Evolutionary conservation across 2,797 vertebrate species (phyloP), one percentile per base, ranked within the genome.

Genomic region (Sebastes nivosus): DNA sequence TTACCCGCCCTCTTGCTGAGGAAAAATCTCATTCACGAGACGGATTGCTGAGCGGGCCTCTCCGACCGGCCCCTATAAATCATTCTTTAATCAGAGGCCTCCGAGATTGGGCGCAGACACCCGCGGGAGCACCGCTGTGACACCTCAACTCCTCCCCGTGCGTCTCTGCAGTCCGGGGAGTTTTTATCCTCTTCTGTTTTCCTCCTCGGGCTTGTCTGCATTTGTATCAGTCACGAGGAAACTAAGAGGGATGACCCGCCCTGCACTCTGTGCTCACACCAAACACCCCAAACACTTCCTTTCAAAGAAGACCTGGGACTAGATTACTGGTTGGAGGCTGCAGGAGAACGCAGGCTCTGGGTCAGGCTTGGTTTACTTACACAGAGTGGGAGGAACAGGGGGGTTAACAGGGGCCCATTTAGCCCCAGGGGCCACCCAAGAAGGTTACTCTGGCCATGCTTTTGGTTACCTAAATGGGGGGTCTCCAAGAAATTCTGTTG

Each of bases 1-100:
- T 96, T 95, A 96, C 95, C 94, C 90, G 93, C 95, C 93, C 92
- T 94, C 95, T 93, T 92, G 88, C 92, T 81, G 25, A 84, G 91
- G 85, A 94, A 96, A 95, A 96, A 88, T 91, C 95, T 95, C 90
- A 95, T 96, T 95, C 94, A 90, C 87, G 82, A 96, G 96, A 96
- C 87, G 32, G 94, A 96, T 96, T 92, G 93, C 95, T 92, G 92
- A 91, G 93, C 92, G 79, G 94, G 93, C 83, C 92, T 92, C 94
- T 94, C 87, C 20, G 70, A 75, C 84, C 87, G 64, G 69, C 83
- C 20, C 78, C 87, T 91, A 94, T 95, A 95, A 97, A 96, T 97
- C 96, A 96, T 95, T 95, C 94, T 96, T 96, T 95, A 96, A 95
- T 96, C 96, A 96, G 92, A 91, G 93, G 85, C 86, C 92, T 85